Evolutionary conservation across 2,113 vertebrate species (phyloP), one percentile per base, ranked within the genome.

Genomic region (Festucalex cinctus): DNA sequence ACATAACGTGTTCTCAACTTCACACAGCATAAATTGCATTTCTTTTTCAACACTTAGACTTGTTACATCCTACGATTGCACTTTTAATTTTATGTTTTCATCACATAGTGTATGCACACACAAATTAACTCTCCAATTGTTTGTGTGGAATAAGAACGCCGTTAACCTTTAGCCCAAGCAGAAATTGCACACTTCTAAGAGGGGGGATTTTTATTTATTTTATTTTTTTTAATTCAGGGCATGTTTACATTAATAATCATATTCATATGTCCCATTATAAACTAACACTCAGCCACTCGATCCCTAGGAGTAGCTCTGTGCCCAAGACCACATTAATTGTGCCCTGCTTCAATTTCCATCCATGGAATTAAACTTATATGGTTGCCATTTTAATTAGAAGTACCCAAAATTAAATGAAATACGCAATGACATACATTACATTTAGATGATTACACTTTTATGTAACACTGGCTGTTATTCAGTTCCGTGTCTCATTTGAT

Each of bases 361-460:
- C 14, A 62, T 26, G 60, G n/a, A 62, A 62, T 49, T 64, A 64
- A 20, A 64, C 10, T 35, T 64, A 49, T 44, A 64, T 46, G 44
- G 43, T 49, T 49, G 10, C 2, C 63, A 49, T 65, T 65, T 65
- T 48, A 49, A 65, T 48, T 65, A 26, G 39, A 43, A 43, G 28
- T 49, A 49, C 49, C 35, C 17, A 5, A 26, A 26, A 62, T 17
- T 12, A 48, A 20, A 65, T n/a, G 44, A 9, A 64, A 35, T 32
- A 20, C 5, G 19, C 26, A 48, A 35, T 46, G 22, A 43, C 36
- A 41, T 48, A 35, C 19, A 48, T 64, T 24, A 41, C 59, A 62
- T 62, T 62, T 24, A 24, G 13, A 62, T 62, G 4, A 43, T 62
- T 44, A 26, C 17, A 43, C 37, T 62, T 62, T 24, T 62, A 62